Percentiles rank a stretch among this genome's conserved stretches.
Conservation (phyloP, 1,140 invertebrate genomes). For the Drusus annulatus region DNA sequence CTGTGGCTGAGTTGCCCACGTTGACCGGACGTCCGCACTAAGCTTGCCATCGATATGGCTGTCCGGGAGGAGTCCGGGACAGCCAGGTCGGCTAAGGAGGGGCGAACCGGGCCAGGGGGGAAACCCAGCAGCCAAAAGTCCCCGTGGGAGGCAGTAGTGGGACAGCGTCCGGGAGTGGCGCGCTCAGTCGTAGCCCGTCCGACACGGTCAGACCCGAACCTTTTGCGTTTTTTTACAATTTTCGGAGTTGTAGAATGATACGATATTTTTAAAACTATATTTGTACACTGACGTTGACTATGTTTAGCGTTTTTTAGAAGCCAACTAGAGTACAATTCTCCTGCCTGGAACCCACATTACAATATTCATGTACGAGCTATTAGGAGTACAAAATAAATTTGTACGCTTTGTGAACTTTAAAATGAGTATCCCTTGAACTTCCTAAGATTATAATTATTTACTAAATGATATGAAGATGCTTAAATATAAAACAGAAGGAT, state of each 20-base stretch:
- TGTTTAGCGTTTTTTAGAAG: no score
- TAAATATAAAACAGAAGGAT: no score
- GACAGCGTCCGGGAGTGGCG: slow-evolving; percentile 95
- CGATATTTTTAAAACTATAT: no score
- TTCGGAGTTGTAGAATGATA: neutral
- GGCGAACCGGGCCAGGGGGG: slow-evolving; percentile 96
- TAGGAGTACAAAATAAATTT: no score
- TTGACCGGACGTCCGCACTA: slow-evolving; percentile 90
- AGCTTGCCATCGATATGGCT: slow-evolving; percentile 95
- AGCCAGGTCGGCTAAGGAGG: slow-evolving; percentile 95
- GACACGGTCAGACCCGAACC: slow-evolving; percentile 86
- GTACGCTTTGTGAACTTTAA: no score
- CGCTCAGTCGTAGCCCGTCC: slow-evolving; percentile 85
- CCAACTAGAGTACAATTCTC: no score
- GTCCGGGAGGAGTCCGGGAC: slow-evolving; percentile 83
- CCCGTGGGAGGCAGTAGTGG: slow-evolving; percentile 97
- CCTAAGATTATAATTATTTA: no score
- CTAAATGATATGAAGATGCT: no score
- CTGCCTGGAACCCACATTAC: no score
- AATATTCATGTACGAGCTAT: no score
- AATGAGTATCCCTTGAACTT: no score
- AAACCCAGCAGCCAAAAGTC: slow-evolving; percentile 97
- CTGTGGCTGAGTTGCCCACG: slow-evolving; percentile 79
- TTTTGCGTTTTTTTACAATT: slow-evolving; percentile 19
- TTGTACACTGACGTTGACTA: no score